These are phyloP conservation scores for Bradypodion ventrale DNA, from an alignment of 2,797 vertebrate species.

Conservation along the genomic window DNA sequence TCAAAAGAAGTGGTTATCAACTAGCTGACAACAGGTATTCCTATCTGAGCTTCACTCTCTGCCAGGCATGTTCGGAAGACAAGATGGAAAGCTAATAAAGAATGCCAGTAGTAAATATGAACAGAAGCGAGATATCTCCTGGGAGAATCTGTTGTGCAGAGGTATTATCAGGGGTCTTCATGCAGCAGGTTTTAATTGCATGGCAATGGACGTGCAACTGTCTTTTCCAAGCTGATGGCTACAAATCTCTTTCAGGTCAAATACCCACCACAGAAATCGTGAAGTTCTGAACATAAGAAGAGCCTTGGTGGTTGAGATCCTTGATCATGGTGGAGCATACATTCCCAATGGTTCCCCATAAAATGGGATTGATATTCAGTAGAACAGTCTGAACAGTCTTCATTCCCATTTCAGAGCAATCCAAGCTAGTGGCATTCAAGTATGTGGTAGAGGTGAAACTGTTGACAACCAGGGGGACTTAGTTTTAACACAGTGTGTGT, in stretches of 20 bases:
- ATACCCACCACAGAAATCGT: neutral
- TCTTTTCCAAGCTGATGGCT: neutral
- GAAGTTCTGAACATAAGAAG: neutral
- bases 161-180: slow-evolving; percentile 8
- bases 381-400: neutral
- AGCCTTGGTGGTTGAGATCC: neutral
- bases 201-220: neutral
- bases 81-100: slow-evolving; percentile 13
- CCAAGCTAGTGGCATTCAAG: neutral
- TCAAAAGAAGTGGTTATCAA: slow-evolving; percentile 12
- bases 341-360: too few species aligned
- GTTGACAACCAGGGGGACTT: too few species aligned
- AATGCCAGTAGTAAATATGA: neutral
- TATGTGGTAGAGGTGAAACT: neutral
- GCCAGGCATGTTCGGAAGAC: slow-evolving; percentile 17
- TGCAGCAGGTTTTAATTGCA: slow-evolving; percentile 9
- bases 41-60: slow-evolving; percentile 16
- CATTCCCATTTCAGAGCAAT: neutral
- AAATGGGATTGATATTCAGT: too few species aligned
- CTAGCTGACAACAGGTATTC: neutral
- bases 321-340: too few species aligned
- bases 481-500: too few species aligned
- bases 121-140: slow-evolving; percentile 14
- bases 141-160: slow-evolving; percentile 3
- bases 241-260: neutral